Percentiles rank a stretch among this genome's conserved stretches.
Conservation (phyloP, 2,797 vertebrate species). For the Gadopsis bispinosus region DNA sequence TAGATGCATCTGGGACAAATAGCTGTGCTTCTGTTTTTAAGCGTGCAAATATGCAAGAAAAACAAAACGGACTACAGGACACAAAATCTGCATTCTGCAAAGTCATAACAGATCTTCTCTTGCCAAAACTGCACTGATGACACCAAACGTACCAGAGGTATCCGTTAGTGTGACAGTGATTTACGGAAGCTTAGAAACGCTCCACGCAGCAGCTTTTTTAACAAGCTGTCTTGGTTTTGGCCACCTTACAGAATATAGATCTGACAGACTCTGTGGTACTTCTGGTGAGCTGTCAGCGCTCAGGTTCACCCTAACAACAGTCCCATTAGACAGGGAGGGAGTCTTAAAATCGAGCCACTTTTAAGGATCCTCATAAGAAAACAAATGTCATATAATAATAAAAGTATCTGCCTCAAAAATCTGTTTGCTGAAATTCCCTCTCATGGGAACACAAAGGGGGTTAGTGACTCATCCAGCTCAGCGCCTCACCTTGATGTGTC, state of each 20-base stretch:
- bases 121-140: neutral
- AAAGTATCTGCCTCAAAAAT: neutral
- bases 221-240: neutral
- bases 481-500: constrained; percentile 47
- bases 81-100: constrained; percentile 3
- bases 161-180: neutral
- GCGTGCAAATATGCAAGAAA: neutral
- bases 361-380: too few relatives aligned
- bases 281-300: neutral
- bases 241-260: neutral
- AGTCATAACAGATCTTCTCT: neutral
- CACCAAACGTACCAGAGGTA: constrained; percentile 1
- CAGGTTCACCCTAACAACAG: too few relatives aligned
- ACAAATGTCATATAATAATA: too few relatives aligned
- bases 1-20: neutral
- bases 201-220: neutral
- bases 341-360: too few relatives aligned
- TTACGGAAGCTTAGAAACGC: neutral
- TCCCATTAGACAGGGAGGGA: too few relatives aligned
- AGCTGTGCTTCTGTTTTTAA: neutral
- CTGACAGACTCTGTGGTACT: neutral
- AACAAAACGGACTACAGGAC: neutral
- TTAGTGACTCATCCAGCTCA: constrained; percentile 33
- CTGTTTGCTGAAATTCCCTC: neutral
- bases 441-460: neutral